These are phyloP conservation scores for Galeopsomyia nigrocyanea DNA, from an alignment of 2,888 invertebrate species.

Conservation along the genomic window DNA sequence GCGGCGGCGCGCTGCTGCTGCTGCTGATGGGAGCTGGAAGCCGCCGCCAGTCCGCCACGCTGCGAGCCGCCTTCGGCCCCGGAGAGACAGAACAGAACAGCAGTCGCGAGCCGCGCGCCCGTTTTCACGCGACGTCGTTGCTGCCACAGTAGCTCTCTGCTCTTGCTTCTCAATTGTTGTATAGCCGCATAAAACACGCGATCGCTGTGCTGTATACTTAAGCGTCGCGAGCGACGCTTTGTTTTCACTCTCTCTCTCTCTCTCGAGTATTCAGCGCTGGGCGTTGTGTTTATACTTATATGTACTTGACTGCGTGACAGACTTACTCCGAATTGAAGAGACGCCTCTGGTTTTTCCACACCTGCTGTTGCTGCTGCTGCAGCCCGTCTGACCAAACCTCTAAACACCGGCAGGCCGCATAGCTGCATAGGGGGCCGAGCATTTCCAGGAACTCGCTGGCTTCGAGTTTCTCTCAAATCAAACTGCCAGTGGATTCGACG, in stretches of 20 bases:
- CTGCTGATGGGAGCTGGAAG: neutral
- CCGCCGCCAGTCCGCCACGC: conserved; percentile 34
- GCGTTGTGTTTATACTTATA: too few species aligned
- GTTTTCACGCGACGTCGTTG: conserved; percentile 3
- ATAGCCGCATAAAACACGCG: too few species aligned
- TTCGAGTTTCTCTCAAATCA: too few species aligned
- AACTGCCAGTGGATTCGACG: conserved; percentile 5
- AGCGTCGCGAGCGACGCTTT: too few species aligned
- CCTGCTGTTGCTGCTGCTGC: neutral
- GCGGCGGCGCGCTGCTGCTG: conserved; percentile 1
- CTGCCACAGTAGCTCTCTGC: neutral
- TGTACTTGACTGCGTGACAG: too few species aligned
- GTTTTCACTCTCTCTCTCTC: too few species aligned
- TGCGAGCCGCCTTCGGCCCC: conserved; percentile 23
- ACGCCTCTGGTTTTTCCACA: too few species aligned
- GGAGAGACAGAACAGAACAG: neutral
- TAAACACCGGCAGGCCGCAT: too few species aligned
- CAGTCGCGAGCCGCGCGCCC: conserved; percentile 3
- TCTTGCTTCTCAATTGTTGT: too few species aligned
- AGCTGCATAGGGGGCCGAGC: neutral
- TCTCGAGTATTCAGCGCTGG: too few species aligned
- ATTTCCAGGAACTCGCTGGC: neutral
- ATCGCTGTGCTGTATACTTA: too few species aligned
- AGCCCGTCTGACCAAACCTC: conserved; percentile 9
- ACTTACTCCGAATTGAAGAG: too few species aligned